Conservation (phyloP, 2,797 vertebrate species). For the Uromys caudimaculatus region DNA sequence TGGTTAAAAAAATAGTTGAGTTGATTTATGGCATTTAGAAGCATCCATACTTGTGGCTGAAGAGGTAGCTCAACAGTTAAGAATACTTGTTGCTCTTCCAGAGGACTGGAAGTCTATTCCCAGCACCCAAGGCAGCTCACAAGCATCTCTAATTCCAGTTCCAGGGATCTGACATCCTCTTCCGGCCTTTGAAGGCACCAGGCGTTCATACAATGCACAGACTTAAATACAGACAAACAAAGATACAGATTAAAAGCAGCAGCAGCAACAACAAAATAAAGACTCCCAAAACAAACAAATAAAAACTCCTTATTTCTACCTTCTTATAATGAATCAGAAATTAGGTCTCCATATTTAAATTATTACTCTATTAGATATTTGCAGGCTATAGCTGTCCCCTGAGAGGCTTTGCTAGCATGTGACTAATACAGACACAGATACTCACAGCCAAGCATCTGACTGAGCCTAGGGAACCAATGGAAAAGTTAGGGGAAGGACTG, state of each 20-base stretch:
- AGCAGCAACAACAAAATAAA: neutral
- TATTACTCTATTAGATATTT: neutral
- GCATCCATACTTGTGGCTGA: neutral
- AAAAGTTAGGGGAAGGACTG: neutral
- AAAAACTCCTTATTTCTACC: neutral
- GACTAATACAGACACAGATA: neutral
- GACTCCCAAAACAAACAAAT: neutral
- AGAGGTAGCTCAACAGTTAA: neutral
- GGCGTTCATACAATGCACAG: neutral
- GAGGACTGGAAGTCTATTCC: neutral
- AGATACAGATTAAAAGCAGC: neutral
- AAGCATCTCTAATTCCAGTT: neutral
- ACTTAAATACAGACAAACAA: neutral
- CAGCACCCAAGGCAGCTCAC: neutral
- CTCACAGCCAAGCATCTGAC: neutral
- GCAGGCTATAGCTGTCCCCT: neutral
- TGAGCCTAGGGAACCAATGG: neutral
- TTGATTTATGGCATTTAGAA: slow-evolving; percentile 48
- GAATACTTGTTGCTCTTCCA: neutral
- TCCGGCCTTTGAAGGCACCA: neutral
- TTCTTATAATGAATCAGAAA: slow-evolving; percentile 36
- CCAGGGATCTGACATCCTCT: neutral
- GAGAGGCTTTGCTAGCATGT: neutral
- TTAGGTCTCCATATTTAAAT: slow-evolving; percentile 21
- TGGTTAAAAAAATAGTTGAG: neutral